Evolutionary conservation across 1,140 invertebrate genomes (phyloP).

Genomic region (Heliconius melpomene): DNA sequence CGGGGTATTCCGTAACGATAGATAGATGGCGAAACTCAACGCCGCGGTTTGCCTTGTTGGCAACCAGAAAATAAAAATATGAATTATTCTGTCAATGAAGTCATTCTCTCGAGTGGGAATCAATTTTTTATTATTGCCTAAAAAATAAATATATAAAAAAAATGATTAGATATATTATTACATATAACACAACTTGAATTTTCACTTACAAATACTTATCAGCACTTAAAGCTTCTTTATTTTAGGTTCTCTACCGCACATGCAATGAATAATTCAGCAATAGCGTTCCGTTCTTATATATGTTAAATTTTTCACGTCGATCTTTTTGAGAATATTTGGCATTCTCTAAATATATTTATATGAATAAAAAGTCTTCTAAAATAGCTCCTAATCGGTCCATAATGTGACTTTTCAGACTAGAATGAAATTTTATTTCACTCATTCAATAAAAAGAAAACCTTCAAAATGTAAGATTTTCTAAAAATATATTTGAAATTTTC

Average conservation of each 20-base stretch:
- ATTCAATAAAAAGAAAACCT: no score
- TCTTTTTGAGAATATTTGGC: not conserved
- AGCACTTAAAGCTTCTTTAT: not conserved
- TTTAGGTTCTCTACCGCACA: not conserved
- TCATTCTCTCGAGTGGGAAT: no score
- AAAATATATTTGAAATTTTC: no score
- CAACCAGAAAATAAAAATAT: no score
- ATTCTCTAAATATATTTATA: not conserved
- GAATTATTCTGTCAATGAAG: no score
- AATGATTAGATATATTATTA: not conserved
- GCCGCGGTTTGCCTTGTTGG: not conserved
- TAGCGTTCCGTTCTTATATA: not conserved
- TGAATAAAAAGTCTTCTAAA: not conserved
- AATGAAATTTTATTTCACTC: no score
- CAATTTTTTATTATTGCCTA: no score
- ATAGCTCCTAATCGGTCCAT: not conserved
- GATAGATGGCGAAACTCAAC: not conserved
- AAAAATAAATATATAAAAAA: no score
- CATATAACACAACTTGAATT: not conserved
- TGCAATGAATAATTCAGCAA: not conserved
- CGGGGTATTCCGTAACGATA: not conserved
- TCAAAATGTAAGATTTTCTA: no score
- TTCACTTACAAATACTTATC: slow-evolving; percentile 4
- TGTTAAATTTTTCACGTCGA: slow-evolving; percentile 1
- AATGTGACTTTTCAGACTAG: no score